Evolutionary conservation across 2,888 invertebrate genomes (phyloP).

Genomic region (Cerastis rubricosa): DNA sequence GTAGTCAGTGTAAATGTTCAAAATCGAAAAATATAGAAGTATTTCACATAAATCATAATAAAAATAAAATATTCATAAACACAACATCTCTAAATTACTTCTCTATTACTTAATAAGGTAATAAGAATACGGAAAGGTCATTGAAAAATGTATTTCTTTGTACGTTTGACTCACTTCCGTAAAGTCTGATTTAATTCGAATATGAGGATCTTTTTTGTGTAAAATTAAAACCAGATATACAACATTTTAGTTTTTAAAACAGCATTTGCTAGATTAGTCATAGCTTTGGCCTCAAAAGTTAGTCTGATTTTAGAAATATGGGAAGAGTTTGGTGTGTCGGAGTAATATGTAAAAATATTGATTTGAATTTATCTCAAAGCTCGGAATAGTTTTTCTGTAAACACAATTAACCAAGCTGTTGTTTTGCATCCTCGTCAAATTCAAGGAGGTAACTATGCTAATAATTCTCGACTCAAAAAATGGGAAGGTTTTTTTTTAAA

Average conservation of each 20-base stretch:
- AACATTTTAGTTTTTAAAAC: constrained; percentile 17
- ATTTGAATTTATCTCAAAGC: not conserved
- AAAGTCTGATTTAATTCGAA: constrained; percentile 40
- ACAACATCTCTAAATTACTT: constrained; percentile 47
- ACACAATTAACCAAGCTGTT: not conserved
- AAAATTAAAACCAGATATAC: constrained; percentile 28
- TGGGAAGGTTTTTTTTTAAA: too few relatives aligned
- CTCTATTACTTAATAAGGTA: constrained; percentile 56
- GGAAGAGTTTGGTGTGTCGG: not conserved
- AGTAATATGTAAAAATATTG: not conserved
- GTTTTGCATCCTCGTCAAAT: too few relatives aligned
- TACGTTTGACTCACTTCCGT: constrained; percentile 56
- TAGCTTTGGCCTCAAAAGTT: not conserved
- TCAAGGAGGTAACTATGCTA: too few relatives aligned
- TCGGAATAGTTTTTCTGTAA: not conserved
- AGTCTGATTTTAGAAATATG: not conserved
- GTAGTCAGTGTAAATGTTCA: not conserved
- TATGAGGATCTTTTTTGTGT: constrained; percentile 45
- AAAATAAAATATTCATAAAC: constrained; percentile 32
- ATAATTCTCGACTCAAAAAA: too few relatives aligned
- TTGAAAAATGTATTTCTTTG: constrained; percentile 56
- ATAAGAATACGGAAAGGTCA: constrained; percentile 58
- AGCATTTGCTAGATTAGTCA: constrained; percentile 2
- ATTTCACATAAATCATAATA: constrained; percentile 11
- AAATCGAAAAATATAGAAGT: not conserved